Conservation (phyloP, 1,140 invertebrate genomes). For the Halictus rubicundus region DNA sequence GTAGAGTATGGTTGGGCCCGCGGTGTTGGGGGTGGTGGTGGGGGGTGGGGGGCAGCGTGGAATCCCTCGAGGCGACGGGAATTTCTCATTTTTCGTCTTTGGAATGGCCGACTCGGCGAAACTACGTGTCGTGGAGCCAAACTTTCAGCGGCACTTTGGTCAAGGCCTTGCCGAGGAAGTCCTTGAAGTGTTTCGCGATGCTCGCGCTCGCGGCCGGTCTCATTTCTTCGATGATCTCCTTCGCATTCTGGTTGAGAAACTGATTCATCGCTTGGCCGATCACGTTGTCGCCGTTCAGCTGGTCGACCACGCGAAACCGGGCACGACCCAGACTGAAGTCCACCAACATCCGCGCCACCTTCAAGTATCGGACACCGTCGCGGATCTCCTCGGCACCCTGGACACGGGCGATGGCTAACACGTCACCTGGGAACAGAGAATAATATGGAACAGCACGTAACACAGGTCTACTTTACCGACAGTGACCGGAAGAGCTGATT, state of each 20-base stretch:
- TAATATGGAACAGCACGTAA: too few relatives aligned
- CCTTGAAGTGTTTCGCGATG: constrained; percentile 89
- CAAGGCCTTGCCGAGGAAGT: constrained; percentile 89
- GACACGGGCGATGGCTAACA: constrained; percentile 85
- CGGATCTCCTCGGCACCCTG: constrained; percentile 85
- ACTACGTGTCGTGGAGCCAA: constrained; percentile 83
- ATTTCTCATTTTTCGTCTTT: not conserved
- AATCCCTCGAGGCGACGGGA: not conserved
- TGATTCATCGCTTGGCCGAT: constrained; percentile 91
- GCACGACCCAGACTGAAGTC: constrained; percentile 87
- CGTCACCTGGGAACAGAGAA: constrained; percentile 81
- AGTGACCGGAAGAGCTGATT: too few relatives aligned
- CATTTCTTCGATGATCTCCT: constrained; percentile 92
- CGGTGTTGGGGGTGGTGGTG: too few relatives aligned
- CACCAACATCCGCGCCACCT: constrained; percentile 84
- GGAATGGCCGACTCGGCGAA: not conserved
- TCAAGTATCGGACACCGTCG: constrained; percentile 84
- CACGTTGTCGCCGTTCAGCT: constrained; percentile 87
- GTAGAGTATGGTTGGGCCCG: too few relatives aligned
- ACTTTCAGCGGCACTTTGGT: constrained; percentile 88
- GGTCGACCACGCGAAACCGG: constrained; percentile 86
- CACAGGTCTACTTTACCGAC: too few relatives aligned
- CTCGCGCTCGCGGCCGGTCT: constrained; percentile 87
- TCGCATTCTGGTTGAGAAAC: constrained; percentile 91
- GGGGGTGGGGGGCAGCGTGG: not conserved